Percentiles rank a stretch among this genome's conserved stretches.
These are phyloP conservation scores for Acrobasis repandana DNA, from an alignment of 2,888 invertebrate genomes.

Conservation along the genomic window DNA sequence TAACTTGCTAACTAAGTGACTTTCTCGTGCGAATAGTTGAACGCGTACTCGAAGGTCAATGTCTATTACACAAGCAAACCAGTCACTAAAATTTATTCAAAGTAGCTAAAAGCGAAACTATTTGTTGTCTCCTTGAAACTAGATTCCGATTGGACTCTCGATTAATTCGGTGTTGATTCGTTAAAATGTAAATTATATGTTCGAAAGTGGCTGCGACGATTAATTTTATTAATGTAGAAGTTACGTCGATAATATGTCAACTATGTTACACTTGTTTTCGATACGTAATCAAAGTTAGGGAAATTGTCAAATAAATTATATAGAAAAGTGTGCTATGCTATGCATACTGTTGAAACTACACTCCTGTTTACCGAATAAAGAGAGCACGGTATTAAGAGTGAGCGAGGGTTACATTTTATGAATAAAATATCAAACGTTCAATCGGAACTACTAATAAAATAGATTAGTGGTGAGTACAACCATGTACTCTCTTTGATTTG, in stretches of 20 bases:
- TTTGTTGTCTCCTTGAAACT: conserved; percentile 38
- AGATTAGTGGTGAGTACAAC: no score
- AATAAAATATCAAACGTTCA: no score
- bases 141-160: conserved; percentile 31
- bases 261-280: conserved; percentile 1
- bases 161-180: conserved; percentile 29
- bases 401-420: no score
- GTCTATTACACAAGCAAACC: conserved; percentile 42
- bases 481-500: no score
- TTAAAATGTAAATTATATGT: conserved; percentile 33
- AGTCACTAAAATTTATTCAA: conserved; percentile 36
- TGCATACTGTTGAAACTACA: no score
- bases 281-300: not conserved
- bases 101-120: conserved; percentile 39
- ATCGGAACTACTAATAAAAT: no score
- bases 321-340: no score
- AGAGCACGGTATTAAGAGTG: no score
- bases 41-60: conserved; percentile 52
- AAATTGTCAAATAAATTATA: no score
- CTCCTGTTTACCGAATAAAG: no score
- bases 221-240: conserved; percentile 3
- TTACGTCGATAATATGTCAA: conserved; percentile 21
- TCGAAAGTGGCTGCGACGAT: conserved; percentile 26
- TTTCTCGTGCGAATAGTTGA: conserved; percentile 47
- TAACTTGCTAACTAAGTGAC: conserved; percentile 36